Conservation (phyloP, 2,888 invertebrate genomes). For the Meiosimyza decipiens region DNA sequence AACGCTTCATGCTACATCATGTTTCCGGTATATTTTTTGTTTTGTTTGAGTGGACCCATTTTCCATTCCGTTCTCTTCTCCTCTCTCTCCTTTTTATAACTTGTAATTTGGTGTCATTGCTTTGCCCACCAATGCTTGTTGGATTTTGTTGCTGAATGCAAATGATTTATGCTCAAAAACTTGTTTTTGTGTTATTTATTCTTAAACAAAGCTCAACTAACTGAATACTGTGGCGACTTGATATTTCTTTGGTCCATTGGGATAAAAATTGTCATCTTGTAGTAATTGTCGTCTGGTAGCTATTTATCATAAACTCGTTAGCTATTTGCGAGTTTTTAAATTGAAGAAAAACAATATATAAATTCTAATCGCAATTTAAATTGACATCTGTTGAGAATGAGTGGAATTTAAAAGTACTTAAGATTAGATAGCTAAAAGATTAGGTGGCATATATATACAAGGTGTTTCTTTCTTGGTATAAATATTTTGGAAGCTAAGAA, state of each 20-base stretch:
- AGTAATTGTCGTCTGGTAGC: neutral
- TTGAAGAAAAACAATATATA: conserved; percentile 9
- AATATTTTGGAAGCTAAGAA: neutral
- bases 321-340: conserved; percentile 15
- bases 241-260: neutral
- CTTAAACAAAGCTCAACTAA: neutral
- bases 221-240: neutral
- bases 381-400: neutral
- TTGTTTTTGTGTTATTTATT: neutral
- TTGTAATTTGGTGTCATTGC: no score
- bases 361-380: conserved; percentile 1
- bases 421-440: neutral
- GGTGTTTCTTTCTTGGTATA: neutral
- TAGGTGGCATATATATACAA: neutral
- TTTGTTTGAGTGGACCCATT: no score
- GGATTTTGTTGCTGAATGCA: neutral
- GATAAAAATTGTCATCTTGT: neutral
- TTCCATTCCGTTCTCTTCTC: no score
- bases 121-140: conserved; percentile 7
- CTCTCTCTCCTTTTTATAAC: no score
- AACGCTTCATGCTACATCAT: no score
- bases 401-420: neutral
- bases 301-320: conserved; percentile 12
- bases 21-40: no score
- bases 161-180: conserved; percentile 7